Evolutionary conservation across 2,888 invertebrate genomes (phyloP).

Genomic region (Caenorhabditis panamensis): DNA sequence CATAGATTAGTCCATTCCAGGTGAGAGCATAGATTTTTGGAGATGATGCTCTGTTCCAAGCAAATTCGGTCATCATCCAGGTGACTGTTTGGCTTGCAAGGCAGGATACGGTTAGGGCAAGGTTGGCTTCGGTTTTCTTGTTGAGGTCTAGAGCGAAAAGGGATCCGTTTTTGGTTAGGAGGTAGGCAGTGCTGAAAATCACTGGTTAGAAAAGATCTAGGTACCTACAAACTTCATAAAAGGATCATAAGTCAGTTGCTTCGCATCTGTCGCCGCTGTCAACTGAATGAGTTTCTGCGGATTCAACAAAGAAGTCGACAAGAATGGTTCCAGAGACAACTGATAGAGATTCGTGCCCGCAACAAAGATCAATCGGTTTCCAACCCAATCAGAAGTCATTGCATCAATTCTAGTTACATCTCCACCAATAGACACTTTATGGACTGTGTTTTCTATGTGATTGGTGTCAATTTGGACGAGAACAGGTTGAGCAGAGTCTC

Average conservation of each 20-base stretch:
- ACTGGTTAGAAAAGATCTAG: neutral
- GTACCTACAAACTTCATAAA: slow-evolving; percentile 79
- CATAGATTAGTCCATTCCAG: slow-evolving; percentile 76
- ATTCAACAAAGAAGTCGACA: slow-evolving; percentile 72
- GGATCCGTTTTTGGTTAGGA: slow-evolving; percentile 79
- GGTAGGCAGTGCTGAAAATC: slow-evolving; percentile 76
- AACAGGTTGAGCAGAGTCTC: slow-evolving; percentile 75
- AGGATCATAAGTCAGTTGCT: slow-evolving; percentile 80
- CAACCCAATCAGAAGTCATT: slow-evolving; percentile 81
- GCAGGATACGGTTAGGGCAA: slow-evolving; percentile 75
- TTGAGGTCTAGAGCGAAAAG: slow-evolving; percentile 76
- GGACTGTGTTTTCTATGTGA: slow-evolving; percentile 71
- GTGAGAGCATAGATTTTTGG: slow-evolving; percentile 79
- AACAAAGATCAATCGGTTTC: slow-evolving; percentile 77
- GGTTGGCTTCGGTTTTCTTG: slow-evolving; percentile 75
- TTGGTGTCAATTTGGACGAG: slow-evolving; percentile 78
- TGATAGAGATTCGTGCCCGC: slow-evolving; percentile 67
- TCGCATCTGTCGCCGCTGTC: slow-evolving; percentile 79
- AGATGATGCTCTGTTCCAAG: slow-evolving; percentile 79
- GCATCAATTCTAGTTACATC: slow-evolving; percentile 76
- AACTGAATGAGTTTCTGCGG: slow-evolving; percentile 76
- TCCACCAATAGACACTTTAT: slow-evolving; percentile 74
- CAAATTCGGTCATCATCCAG: slow-evolving; percentile 77
- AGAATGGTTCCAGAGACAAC: slow-evolving; percentile 76
- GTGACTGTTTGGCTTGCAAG: slow-evolving; percentile 77